Conservation (phyloP, 2,113 vertebrate species). For the Neodontobutis hainanensis region DNA sequence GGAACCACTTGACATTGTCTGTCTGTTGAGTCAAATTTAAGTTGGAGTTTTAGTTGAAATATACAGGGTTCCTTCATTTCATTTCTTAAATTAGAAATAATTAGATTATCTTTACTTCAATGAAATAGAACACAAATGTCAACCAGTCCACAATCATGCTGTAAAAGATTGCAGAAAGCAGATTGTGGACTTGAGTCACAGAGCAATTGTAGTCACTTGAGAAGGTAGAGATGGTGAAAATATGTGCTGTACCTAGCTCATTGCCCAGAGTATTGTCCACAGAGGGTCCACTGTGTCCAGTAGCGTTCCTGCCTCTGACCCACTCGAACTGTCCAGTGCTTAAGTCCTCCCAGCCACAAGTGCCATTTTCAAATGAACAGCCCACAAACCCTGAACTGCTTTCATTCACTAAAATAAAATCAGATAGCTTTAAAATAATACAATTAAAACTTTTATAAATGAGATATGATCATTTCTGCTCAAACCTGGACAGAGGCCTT, state of each 20-base stretch:
- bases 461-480: background rate
- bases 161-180: too few relatives aligned
- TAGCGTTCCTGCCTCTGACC: slow-evolving; percentile 62
- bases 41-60: too few relatives aligned
- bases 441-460: background rate
- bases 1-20: too few relatives aligned
- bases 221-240: background rate
- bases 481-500: slow-evolving; percentile 72
- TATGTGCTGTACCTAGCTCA: slow-evolving; percentile 59
- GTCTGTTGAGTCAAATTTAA: too few relatives aligned
- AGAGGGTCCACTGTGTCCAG: slow-evolving; percentile 65
- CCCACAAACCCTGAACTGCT: slow-evolving; percentile 60
- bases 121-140: too few relatives aligned
- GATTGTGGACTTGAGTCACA: too few relatives aligned
- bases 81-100: too few relatives aligned
- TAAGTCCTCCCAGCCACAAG: slow-evolving; percentile 73
- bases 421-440: background rate
- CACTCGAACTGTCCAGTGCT: slow-evolving; percentile 73
- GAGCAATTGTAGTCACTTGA: background rate
- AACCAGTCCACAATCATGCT: too few relatives aligned
- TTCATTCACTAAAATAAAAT: slow-evolving; percentile 49
- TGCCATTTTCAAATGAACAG: slow-evolving; percentile 75
- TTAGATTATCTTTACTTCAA: too few relatives aligned
- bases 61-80: too few relatives aligned
- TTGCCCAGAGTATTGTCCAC: slow-evolving; percentile 73